Evolutionary conservation across 2,797 vertebrate genomes (phyloP), one percentile per base, ranked within the genome.

Genomic region (Champsocephalus gunnari): DNA sequence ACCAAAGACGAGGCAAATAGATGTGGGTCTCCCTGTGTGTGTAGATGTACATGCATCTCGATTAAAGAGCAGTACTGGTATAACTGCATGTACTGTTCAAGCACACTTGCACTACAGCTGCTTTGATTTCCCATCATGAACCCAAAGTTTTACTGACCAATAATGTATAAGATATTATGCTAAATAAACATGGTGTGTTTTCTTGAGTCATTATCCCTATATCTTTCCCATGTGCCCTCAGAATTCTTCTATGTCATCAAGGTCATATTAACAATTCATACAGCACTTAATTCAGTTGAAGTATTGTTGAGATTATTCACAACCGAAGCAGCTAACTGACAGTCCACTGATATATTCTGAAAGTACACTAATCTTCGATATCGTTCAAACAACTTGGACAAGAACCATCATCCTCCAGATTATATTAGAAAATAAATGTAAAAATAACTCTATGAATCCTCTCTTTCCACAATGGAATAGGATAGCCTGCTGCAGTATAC

Each of bases 21-120:
- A 79, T 77, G 66, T 79, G 34, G 55, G 76, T 86, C 19, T 77
- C 41, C 28, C 28, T 80, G 12, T 47, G 34, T 43, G 53, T 77
- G 75, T 82, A 81, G 32, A 73, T 67, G 34, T 75, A 65, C 69
- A 65, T 77, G 69, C 81, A 86, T 85, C 81, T 82, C 65, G 71
- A 87, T 85, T 50, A 89, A 77, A 84, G 71, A 89, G 81, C 58
- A 84, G 77, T 48, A 73, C 38, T 85, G 77, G 70, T 84, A 84
- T 78, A 71, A 72, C 80, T 83, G 77, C 71, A 85, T 28, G n/a
- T 57, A 63, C 21, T 44, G 59, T 13, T 77, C 43, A 68, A 76
- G 68, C 71, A 87, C 77, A 72, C 75, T 58, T 74, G 60, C 44
- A 63, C 48, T 44, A 66, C 50, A 62, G 19, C 73, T 63, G 48